Percentiles rank a stretch among this genome's conserved stretches.
Conservation (phyloP, 2,113 vertebrate genomes). For the Pterocles gutturalis region DNA sequence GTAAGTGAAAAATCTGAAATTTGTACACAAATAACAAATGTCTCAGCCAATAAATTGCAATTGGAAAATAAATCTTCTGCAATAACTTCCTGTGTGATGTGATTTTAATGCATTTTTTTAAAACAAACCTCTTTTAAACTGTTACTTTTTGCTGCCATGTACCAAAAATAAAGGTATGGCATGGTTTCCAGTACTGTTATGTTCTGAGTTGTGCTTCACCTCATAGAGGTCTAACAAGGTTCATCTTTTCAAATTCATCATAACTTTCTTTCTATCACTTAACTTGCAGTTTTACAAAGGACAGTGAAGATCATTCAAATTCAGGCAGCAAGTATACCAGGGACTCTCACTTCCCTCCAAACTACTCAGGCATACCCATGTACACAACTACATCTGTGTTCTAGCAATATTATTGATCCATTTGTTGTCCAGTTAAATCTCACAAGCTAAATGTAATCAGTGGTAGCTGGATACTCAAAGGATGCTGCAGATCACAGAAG, state of each 20-base stretch:
- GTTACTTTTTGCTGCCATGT: background rate
- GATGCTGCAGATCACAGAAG: background rate
- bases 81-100: background rate
- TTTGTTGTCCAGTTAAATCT: background rate
- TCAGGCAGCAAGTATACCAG: background rate
- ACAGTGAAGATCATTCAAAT: background rate
- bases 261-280: background rate
- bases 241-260: background rate
- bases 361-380: background rate
- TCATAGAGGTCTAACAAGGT: background rate
- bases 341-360: background rate
- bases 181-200: background rate
- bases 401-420: background rate
- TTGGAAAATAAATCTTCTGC: background rate
- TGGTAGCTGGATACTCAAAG: background rate
- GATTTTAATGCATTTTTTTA: background rate
- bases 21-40: background rate
- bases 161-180: background rate
- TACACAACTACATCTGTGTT: background rate
- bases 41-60: background rate
- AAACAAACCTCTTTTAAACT: background rate
- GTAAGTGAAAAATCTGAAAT: slow-evolving; percentile 13
- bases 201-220: background rate
- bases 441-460: background rate
- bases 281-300: background rate